Conservation (phyloP, 2,113 vertebrate genomes). For the Urocolius indicus region DNA sequence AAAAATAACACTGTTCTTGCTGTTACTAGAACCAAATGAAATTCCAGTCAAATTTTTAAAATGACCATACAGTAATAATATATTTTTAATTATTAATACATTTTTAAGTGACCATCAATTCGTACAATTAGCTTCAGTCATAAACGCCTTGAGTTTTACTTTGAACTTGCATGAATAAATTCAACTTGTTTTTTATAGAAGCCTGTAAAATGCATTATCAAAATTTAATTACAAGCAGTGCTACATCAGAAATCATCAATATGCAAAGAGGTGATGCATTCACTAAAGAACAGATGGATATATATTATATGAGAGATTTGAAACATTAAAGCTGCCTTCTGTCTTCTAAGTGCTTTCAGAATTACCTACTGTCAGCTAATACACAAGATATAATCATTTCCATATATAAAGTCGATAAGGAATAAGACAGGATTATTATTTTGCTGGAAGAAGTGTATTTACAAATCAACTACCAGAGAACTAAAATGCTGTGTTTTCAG, state of each 20-base stretch:
- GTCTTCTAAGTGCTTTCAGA: constrained; percentile 17
- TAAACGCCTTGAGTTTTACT: neutral
- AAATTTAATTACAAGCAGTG: constrained; percentile 40
- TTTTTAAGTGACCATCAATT: neutral
- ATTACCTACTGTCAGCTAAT: constrained; percentile 34
- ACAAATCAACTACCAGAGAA: neutral
- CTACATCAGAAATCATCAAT: constrained; percentile 39
- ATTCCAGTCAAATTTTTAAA: neutral
- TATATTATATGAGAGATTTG: constrained; percentile 46
- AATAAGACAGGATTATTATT: neutral
- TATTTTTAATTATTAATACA: neutral
- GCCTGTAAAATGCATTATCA: constrained; percentile 12
- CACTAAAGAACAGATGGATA: constrained; percentile 41
- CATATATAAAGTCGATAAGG: neutral
- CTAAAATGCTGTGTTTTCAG: neutral
- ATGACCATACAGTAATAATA: neutral
- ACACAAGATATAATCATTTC: neutral
- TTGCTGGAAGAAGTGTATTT: neutral
- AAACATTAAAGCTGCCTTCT: constrained; percentile 56
- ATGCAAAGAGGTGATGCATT: constrained; percentile 39
- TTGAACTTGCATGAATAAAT: neutral
- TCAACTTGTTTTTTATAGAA: neutral
- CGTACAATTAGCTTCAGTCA: neutral
- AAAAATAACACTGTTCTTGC: neutral
- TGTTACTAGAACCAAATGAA: neutral